Evolutionary conservation across 2,113 vertebrate genomes (phyloP).

Genomic region (Hypanus sabinus): DNA sequence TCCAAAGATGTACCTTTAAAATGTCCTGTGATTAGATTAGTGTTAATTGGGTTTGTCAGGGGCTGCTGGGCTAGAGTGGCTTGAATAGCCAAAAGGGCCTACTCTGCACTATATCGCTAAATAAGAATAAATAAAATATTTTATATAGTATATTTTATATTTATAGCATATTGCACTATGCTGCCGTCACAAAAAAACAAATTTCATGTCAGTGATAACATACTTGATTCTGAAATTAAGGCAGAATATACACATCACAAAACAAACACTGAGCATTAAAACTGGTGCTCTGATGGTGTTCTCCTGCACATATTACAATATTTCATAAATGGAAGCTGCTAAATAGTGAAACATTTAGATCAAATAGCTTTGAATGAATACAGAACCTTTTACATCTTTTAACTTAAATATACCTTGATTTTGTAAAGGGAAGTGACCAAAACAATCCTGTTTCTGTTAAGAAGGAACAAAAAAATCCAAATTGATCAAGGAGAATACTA

Average conservation of each 20-base stretch:
- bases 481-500: not conserved
- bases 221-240: not conserved
- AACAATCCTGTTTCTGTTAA: not conserved
- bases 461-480: slow-evolving; percentile 17
- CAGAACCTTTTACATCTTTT: not conserved
- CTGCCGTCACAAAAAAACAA: too few relatives aligned
- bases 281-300: not conserved
- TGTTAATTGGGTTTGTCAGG: too few relatives aligned
- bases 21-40: too few relatives aligned
- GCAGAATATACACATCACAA: not conserved
- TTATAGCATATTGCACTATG: too few relatives aligned
- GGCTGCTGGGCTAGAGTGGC: too few relatives aligned
- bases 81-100: too few relatives aligned
- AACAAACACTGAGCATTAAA: not conserved
- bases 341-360: not conserved
- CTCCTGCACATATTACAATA: not conserved
- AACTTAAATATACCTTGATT: not conserved
- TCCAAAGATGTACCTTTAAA: too few relatives aligned
- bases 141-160: too few relatives aligned
- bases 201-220: too few relatives aligned
- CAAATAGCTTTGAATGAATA: not conserved
- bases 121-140: too few relatives aligned
- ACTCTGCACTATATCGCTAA: too few relatives aligned
- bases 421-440: not conserved
- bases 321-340: not conserved